Evolutionary conservation across 92 coral and sea anemone genomes (phyloP).

Genomic region (Phenganax marumi): DNA sequence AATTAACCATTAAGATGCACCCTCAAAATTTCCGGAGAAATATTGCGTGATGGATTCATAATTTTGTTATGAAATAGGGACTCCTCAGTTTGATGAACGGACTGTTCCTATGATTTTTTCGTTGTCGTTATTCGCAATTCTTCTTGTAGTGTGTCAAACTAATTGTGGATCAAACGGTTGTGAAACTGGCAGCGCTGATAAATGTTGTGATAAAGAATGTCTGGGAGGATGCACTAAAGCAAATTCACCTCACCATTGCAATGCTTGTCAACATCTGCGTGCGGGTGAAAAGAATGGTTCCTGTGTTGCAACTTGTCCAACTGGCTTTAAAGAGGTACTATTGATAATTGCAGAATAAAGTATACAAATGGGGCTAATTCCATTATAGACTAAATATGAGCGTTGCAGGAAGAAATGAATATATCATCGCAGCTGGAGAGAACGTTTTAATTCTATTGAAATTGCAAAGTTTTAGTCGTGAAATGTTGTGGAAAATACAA

Average conservation of each 20-base stretch:
- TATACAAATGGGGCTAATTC: neutral
- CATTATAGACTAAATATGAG: too few relatives aligned
- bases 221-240: conserved; percentile 79
- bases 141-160: conserved; percentile 66
- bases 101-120: too few relatives aligned
- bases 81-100: too few relatives aligned
- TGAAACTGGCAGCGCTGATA: conserved; percentile 45
- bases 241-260: conserved; percentile 70
- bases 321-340: conserved; percentile 31
- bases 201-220: conserved; percentile 80
- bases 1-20: too few relatives aligned
- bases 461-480: too few relatives aligned
- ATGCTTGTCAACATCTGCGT: conserved; percentile 83
- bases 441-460: too few relatives aligned
- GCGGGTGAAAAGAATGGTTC: conserved; percentile 56
- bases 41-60: too few relatives aligned
- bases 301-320: conserved; percentile 67
- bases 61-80: too few relatives aligned
- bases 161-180: conserved; percentile 82
- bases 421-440: neutral
- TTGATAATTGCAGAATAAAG: neutral
- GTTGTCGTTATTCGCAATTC: too few relatives aligned
- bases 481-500: conserved; percentile 33
- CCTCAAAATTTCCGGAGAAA: too few relatives aligned
- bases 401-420: neutral